These are phyloP conservation scores for Propithecus coquereli DNA, from an alignment of 2,113 vertebrate species.

Conservation along the genomic window DNA sequence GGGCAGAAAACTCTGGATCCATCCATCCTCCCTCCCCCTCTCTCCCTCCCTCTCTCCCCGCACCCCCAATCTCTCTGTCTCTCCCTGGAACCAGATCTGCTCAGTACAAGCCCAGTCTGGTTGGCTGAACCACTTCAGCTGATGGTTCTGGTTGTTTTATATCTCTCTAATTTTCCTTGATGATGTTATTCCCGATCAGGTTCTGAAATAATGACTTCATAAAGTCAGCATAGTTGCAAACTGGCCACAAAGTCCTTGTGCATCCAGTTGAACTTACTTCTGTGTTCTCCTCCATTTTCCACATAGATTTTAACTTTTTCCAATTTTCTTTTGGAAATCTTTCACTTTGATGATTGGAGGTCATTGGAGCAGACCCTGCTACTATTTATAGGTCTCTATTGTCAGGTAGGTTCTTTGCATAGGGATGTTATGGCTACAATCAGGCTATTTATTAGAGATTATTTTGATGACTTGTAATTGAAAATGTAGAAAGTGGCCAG, in stretches of 20 bases:
- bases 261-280: neutral
- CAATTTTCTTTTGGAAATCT: neutral
- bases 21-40: too few species aligned
- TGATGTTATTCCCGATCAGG: neutral
- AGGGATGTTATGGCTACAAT: neutral
- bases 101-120: neutral
- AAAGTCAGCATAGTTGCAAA: neutral
- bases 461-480: constrained; percentile 16
- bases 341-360: constrained; percentile 10
- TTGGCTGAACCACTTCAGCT: neutral
- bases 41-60: too few species aligned
- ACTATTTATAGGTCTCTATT: neutral
- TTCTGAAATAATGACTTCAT: neutral
- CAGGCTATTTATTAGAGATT: neutral
- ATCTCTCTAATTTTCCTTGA: neutral
- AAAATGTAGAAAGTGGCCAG: neutral
- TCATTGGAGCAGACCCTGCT: neutral
- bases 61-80: neutral
- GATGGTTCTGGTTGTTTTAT: neutral
- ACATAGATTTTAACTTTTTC: neutral
- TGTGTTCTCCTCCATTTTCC: neutral
- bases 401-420: neutral
- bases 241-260: neutral
- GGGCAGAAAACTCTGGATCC: neutral
- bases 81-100: neutral